A percentile compares a stretch with the other conserved stretches of the same genome.
phyloP scores from a whole-genome alignment of 92 coral and sea anemone genomes.

The Umimayanthus chanpuru region DNA sequence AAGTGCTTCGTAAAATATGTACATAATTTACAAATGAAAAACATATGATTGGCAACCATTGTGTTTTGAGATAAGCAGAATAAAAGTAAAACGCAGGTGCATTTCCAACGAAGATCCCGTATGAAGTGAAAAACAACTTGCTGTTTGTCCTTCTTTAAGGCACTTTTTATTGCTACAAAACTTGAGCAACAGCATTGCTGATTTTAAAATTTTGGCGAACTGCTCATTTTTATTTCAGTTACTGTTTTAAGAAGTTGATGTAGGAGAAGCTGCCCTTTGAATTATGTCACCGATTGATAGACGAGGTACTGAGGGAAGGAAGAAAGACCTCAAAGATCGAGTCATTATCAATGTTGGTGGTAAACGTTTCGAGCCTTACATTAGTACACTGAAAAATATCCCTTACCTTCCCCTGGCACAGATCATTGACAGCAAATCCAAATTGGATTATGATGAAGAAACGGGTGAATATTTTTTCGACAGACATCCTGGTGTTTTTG shows the following conservation, averaged over 20 bases:
- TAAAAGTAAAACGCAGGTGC: conserved; percentile 24
- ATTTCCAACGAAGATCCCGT: conserved; percentile 1
- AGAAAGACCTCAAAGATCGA: conserved; percentile 69
- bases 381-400: conserved; percentile 84
- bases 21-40: conserved; percentile 34
- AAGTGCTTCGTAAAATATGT: conserved; percentile 29
- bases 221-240: not conserved
- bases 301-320: conserved; percentile 64
- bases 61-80: conserved; percentile 7
- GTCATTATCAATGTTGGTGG: conserved; percentile 92
- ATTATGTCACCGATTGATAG: conserved; percentile 77
- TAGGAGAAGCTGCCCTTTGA: not conserved
- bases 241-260: not conserved
- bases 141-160: not conserved
- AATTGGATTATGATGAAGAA: conserved; percentile 91
- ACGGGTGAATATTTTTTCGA: conserved; percentile 94
- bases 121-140: conserved; percentile 10
- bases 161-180: conserved; percentile 3
- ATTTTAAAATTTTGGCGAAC: not conserved
- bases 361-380: conserved; percentile 85
- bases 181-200: not conserved
- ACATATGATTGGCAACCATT: conserved; percentile 29
- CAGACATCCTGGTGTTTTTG: conserved; percentile 96
- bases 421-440: conserved; percentile 80
- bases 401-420: conserved; percentile 91